Evolutionary conservation across 2,113 vertebrate species (phyloP).

Genomic region (Promerops cafer): DNA sequence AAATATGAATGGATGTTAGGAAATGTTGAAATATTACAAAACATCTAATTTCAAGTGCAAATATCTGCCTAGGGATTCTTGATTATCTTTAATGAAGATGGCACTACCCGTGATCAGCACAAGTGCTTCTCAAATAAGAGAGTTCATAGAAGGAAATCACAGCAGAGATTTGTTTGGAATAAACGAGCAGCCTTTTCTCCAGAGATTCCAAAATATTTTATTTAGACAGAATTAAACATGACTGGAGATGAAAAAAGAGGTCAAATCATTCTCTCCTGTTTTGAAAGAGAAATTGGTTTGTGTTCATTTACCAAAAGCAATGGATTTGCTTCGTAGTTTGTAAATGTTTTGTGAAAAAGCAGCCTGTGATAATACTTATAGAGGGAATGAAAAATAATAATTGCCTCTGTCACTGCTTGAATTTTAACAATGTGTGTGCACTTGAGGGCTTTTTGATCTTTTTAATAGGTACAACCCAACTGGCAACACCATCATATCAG

Average conservation of each 20-base stretch:
- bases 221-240: neutral
- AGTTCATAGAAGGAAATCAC: neutral
- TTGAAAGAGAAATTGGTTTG: neutral
- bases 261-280: neutral
- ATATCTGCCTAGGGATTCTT: constrained; percentile 44
- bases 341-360: neutral
- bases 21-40: constrained; percentile 18
- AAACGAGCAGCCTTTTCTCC: constrained; percentile 26
- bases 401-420: neutral
- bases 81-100: constrained; percentile 65
- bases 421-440: neutral
- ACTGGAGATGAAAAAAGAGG: neutral
- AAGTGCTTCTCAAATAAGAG: neutral
- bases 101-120: neutral
- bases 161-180: constrained; percentile 25
- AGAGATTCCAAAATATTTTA: constrained; percentile 1
- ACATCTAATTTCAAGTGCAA: constrained; percentile 20
- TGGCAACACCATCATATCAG: neutral
- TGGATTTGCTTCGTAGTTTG: neutral
- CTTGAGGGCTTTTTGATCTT: neutral
- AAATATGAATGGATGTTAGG: constrained; percentile 62
- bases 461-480: neutral
- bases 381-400: neutral
- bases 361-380: neutral
- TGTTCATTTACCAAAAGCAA: neutral